phyloP scores from a whole-genome alignment of 2,113 vertebrate species.

The Malurus alboscapulatus region DNA sequence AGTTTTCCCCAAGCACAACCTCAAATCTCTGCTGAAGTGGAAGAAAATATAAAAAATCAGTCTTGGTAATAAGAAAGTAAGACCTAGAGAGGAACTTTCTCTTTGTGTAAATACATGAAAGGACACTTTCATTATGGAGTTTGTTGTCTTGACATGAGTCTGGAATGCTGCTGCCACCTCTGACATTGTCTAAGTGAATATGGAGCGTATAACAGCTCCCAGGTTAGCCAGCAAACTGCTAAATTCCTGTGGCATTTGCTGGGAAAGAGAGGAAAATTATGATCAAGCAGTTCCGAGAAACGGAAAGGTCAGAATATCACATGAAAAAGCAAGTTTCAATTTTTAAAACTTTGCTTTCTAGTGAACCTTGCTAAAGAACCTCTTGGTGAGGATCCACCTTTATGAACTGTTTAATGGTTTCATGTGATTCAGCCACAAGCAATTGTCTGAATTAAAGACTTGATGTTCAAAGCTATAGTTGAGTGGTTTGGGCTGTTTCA shows the following conservation, averaged over 20 bases:
- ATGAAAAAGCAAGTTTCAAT: background rate
- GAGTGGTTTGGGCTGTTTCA: fast-evolving
- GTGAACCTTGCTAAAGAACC: background rate
- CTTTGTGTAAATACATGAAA: background rate
- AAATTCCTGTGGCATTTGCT: background rate
- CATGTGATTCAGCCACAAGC: background rate
- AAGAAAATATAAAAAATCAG: background rate
- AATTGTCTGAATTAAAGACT: background rate
- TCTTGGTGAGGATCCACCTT: background rate
- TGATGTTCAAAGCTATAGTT: background rate
- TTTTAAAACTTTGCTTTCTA: background rate
- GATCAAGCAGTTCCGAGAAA: background rate
- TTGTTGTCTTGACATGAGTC: background rate
- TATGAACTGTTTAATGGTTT: background rate
- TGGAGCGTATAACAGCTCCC: background rate
- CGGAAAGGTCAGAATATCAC: background rate
- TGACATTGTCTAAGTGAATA: background rate
- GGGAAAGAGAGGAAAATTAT: background rate
- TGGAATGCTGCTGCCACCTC: background rate
- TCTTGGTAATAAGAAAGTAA: background rate
- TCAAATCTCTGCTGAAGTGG: background rate
- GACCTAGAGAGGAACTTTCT: background rate
- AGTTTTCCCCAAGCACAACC: background rate
- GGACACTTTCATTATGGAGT: background rate
- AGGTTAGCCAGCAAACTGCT: background rate